phyloP scores from a whole-genome alignment of 2,797 vertebrate species.

The Spinus pinus region DNA sequence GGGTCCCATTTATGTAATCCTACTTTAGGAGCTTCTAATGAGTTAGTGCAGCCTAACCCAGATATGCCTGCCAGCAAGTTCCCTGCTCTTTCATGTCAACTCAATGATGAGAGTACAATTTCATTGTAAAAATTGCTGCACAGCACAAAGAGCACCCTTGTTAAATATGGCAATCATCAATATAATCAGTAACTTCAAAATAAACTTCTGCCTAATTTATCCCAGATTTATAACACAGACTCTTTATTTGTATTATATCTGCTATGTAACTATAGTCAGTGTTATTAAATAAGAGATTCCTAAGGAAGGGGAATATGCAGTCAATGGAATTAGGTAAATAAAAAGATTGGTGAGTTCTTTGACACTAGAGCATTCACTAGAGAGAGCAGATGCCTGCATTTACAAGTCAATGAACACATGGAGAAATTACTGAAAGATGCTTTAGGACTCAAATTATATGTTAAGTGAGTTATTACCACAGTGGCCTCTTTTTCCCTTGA shows the following conservation, averaged over 20 bases:
- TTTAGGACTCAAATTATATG: not conserved
- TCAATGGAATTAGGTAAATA: not conserved
- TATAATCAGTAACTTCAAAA: not conserved
- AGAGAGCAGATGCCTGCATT: not conserved
- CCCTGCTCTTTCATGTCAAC: not conserved
- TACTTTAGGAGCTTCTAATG: conserved; percentile 43
- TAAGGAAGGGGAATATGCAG: not conserved
- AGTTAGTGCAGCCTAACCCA: conserved; percentile 42
- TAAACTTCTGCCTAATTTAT: not conserved
- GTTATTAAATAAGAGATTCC: not conserved
- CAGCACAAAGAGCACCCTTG: not conserved
- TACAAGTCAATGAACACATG: not conserved
- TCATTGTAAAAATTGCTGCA: conserved; percentile 5
- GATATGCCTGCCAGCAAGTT: conserved; percentile 13
- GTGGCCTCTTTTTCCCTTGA: not conserved
- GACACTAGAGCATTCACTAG: not conserved
- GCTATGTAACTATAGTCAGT: not conserved
- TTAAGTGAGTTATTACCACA: not conserved
- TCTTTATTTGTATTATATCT: not conserved
- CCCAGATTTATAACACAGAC: not conserved
- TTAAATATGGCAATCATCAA: not conserved
- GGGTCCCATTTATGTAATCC: conserved; percentile 33
- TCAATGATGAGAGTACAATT: not conserved
- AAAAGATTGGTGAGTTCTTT: not conserved
- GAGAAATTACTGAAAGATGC: not conserved